Evolutionary conservation across 2,797 vertebrate species (phyloP).

Genomic region (Danio jaintianensis): DNA sequence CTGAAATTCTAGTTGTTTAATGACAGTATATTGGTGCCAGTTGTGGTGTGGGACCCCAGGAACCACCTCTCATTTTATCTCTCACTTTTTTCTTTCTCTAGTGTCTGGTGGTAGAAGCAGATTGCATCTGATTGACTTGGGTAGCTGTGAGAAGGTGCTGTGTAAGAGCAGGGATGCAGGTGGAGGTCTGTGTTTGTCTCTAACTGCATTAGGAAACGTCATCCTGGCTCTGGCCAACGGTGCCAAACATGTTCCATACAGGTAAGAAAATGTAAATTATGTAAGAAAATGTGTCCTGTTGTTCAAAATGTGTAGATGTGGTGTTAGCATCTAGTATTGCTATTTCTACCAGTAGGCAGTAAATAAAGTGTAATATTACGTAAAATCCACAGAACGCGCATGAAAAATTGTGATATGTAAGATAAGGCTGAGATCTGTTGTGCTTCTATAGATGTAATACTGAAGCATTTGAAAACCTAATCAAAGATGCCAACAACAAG

Average conservation of each 20-base stretch:
- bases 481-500: conserved; percentile 45
- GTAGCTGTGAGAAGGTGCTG: conserved; percentile 92
- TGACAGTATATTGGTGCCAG: not conserved
- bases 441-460: conserved; percentile 17
- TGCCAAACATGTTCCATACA: conserved; percentile 97
- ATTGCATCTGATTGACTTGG: conserved; percentile 96
- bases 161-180: conserved; percentile 91
- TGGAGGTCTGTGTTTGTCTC: conserved; percentile 88
- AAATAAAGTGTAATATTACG: not conserved
- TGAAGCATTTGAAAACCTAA: conserved; percentile 33
- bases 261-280: conserved; percentile 74
- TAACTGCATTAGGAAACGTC: conserved; percentile 94
- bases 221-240: conserved; percentile 96
- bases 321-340: not conserved
- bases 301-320: not conserved
- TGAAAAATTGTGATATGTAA: not conserved
- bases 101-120: conserved; percentile 98
- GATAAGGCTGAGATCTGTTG: conserved; percentile 1
- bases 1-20: not conserved
- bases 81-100: conserved; percentile 63
- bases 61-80: not conserved
- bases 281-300: not conserved
- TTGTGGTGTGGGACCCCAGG: not conserved
- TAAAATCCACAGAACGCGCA: not conserved
- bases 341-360: not conserved